These are phyloP conservation scores for Himalopsyche anomala DNA, from an alignment of 2,888 invertebrate species.

Conservation along the genomic window DNA sequence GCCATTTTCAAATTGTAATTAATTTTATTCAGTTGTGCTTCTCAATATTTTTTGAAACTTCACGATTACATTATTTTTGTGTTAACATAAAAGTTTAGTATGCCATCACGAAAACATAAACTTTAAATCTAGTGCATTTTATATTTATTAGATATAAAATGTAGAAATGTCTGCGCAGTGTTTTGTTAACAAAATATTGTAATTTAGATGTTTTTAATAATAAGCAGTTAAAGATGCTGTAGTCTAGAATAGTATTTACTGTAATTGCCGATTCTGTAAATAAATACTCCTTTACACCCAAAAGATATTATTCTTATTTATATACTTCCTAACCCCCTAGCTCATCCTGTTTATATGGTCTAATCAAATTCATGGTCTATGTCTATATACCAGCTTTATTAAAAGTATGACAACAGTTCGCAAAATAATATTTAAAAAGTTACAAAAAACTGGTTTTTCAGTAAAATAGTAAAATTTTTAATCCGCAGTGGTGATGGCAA, in stretches of 20 bases:
- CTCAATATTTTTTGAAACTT: slow-evolving; percentile 35
- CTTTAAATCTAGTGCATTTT: slow-evolving; percentile 56
- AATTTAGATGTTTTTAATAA: slow-evolving; percentile 65
- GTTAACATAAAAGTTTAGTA: slow-evolving; percentile 48
- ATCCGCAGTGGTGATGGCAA: too few relatives aligned
- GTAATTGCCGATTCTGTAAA: slow-evolving; percentile 76
- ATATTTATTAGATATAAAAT: slow-evolving; percentile 60
- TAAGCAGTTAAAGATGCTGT: slow-evolving; percentile 65
- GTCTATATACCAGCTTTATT: too few relatives aligned
- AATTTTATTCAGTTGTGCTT: slow-evolving; percentile 44
- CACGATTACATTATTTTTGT: slow-evolving; percentile 18
- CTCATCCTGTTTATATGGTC: too few relatives aligned
- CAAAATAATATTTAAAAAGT: too few relatives aligned
- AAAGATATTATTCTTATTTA: slow-evolving; percentile 41
- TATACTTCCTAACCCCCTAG: neutral
- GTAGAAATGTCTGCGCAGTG: slow-evolving; percentile 61
- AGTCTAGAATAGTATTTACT: slow-evolving; percentile 65
- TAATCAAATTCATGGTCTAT: too few relatives aligned
- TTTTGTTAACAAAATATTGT: slow-evolving; percentile 63
- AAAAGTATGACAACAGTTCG: too few relatives aligned
- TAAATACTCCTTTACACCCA: slow-evolving; percentile 77
- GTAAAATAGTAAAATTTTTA: too few relatives aligned
- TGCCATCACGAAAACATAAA: slow-evolving; percentile 53
- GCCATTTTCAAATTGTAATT: slow-evolving; percentile 37
- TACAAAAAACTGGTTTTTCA: too few relatives aligned